Percentiles rank a stretch among this genome's conserved stretches.
These are phyloP conservation scores for Chondrosia reniformis DNA, from an alignment of 37 sponge, comb jelly and placozoan genomes.

Conservation along the genomic window DNA sequence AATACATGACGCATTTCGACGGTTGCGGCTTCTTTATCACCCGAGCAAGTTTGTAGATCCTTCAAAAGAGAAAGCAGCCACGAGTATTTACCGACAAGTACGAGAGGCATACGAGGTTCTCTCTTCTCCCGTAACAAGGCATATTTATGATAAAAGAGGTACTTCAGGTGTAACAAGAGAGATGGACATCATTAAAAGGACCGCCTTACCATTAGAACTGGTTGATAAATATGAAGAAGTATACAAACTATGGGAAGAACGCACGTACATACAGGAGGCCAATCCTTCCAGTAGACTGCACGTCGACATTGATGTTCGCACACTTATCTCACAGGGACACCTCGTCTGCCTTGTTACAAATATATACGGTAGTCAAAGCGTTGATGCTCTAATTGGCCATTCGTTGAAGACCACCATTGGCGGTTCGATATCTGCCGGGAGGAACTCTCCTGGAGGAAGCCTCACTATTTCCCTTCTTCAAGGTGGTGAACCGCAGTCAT, in stretches of 20 bases:
- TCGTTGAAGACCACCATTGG: not conserved
- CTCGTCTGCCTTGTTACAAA: constrained; percentile 24
- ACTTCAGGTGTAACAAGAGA: constrained; percentile 73
- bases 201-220: constrained; percentile 64
- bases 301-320: constrained; percentile 55
- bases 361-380: constrained; percentile 36
- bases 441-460: not conserved
- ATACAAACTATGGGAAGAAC: constrained; percentile 65
- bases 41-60: constrained; percentile 72
- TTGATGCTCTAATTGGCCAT: constrained; percentile 36
- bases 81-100: constrained; percentile 56
- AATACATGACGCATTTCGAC: constrained; percentile 71
- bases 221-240: constrained; percentile 76
- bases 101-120: constrained; percentile 89
- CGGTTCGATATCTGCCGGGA: constrained; percentile 1
- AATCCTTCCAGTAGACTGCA: constrained; percentile 50
- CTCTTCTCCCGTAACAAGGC: constrained; percentile 68
- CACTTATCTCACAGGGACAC: constrained; percentile 25
- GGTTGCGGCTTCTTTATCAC: constrained; percentile 84
- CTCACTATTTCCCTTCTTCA: not conserved
- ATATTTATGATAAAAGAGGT: constrained; percentile 88
- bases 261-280: constrained; percentile 63
- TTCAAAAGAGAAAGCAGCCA: constrained; percentile 44
- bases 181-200: constrained; percentile 56
- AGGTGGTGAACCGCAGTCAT: not conserved